Base-by-base conservation (phyloP, 53 echinoderm and acorn worm genomes). In the Pentamera pediparva region DNA sequence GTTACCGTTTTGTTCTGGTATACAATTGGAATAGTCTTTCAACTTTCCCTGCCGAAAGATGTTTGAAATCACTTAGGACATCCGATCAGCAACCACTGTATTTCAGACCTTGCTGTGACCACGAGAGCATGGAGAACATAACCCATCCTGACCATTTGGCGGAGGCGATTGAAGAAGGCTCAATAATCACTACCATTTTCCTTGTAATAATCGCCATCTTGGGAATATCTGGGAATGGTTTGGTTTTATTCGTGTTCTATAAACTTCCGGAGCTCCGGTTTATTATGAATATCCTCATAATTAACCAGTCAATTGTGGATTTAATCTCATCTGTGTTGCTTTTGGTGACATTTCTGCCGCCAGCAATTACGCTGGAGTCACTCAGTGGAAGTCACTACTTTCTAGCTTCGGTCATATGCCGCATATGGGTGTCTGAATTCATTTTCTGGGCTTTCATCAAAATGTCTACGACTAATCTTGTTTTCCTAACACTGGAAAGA, bases 401-500 rank as follows among this genome's bases (percentile, higher is more conserved):
- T 13, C 47, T 67, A 41, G 67, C 67, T 15, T 30, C 37, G 40
- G 9, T 67, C 22, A 15, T 67, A 22, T 67, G 67, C 30, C 40
- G 45, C 13, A 3, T 67, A 4, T 67, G 67, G 67, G 17, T 43
- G 13, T 39, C 40, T 21, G 67, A 67, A n/a, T 67, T 67, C 30
- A 41, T 31, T 15, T 67, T 38, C 30, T 67, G 67, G 67, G 43
- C 67, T 0, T 37, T 41, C 18, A 67, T 67, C 10, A 26, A 41
- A 18, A 41, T 41, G 4, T 67, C 67, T 27, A 67, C 67, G 15
- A 67, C 67, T 4, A 67, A 67, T 29, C 30, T 67, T 20, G 67
- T 67, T 24, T 67, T 21, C 22, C 67, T 67, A 40, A 67, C 67
- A 25, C 18, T 67, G 67, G 67, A 67, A 17, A 67, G 67, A 12